These are phyloP conservation scores for Colius striatus DNA, from an alignment of 2,113 vertebrate genomes.

Conservation along the genomic window DNA sequence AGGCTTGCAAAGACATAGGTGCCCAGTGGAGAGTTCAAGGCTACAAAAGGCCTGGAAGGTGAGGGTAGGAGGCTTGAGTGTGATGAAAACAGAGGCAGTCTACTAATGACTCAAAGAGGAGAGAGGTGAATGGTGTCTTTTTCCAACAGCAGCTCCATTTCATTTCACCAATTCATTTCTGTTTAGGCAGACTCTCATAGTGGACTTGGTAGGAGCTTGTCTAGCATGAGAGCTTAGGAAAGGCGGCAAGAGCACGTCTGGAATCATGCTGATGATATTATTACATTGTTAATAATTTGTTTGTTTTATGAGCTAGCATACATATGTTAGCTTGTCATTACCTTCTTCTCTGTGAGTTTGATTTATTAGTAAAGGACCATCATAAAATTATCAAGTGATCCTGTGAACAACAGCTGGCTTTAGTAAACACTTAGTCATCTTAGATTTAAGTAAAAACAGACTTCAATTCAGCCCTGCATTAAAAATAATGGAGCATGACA, in stretches of 20 bases:
- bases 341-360: neutral
- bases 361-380: slow-evolving; percentile 44
- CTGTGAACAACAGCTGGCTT: slow-evolving; percentile 59
- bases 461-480: slow-evolving; percentile 33
- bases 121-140: neutral
- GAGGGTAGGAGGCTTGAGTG: neutral
- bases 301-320: slow-evolving; percentile 40
- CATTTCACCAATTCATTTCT: neutral
- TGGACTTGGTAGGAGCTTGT: neutral
- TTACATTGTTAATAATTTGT: slow-evolving; percentile 19
- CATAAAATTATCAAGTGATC: slow-evolving; percentile 45
- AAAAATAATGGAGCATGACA: neutral
- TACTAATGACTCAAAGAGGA: neutral
- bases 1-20: neutral
- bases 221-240: neutral
- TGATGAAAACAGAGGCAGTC: neutral
- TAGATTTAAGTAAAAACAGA: slow-evolving; percentile 69
- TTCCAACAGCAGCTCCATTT: neutral
- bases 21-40: neutral
- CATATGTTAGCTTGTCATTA: slow-evolving; percentile 42
- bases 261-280: slow-evolving; percentile 18
- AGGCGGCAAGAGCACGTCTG: neutral
- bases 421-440: slow-evolving; percentile 53
- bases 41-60: neutral
- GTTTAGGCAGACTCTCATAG: neutral